These are phyloP conservation scores for Alsophila aescularia DNA, from an alignment of 2,888 invertebrate species.

Conservation along the genomic window DNA sequence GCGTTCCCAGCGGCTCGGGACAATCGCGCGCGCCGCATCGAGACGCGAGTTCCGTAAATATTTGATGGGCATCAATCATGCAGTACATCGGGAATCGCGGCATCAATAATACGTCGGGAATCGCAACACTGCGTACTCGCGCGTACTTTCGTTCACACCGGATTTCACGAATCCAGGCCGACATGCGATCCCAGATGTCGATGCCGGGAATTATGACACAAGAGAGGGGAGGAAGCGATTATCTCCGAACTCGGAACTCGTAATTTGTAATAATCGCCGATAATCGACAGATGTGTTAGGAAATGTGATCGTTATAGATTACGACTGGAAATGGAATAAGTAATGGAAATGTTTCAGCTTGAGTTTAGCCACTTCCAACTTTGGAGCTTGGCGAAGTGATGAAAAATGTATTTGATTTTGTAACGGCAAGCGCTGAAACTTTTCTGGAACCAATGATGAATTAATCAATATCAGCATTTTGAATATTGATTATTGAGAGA, in stretches of 20 bases:
- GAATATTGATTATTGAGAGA: no score
- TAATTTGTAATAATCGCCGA: conserved; percentile 34
- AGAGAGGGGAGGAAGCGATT: conserved; percentile 24
- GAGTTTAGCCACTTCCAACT: conserved; percentile 8
- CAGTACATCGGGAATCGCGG: conserved; percentile 52
- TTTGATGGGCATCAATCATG: conserved; percentile 52
- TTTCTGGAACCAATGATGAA: not conserved
- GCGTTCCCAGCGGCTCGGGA: conserved; percentile 2
- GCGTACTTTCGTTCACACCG: conserved; percentile 10
- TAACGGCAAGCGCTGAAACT: not conserved
- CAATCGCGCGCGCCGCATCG: conserved; percentile 15
- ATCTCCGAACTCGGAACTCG: conserved; percentile 31
- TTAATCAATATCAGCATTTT: no score
- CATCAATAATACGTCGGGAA: conserved; percentile 28
- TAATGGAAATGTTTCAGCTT: conserved; percentile 7
- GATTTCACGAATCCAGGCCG: conserved; percentile 9
- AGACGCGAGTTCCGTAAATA: conserved; percentile 39
- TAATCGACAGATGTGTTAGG: conserved; percentile 34
- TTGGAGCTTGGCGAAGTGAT: not conserved
- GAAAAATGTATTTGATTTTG: conserved; percentile 7
- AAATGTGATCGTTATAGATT: conserved; percentile 31
- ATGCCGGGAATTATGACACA: conserved; percentile 20
- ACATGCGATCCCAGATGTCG: conserved; percentile 25
- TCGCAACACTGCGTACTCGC: conserved; percentile 37
- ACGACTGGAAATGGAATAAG: conserved; percentile 21